Percentiles rank a stretch among this genome's conserved stretches.
Conservation (phyloP, 1,140 invertebrate genomes). For the Heliothis subflexa region DNA sequence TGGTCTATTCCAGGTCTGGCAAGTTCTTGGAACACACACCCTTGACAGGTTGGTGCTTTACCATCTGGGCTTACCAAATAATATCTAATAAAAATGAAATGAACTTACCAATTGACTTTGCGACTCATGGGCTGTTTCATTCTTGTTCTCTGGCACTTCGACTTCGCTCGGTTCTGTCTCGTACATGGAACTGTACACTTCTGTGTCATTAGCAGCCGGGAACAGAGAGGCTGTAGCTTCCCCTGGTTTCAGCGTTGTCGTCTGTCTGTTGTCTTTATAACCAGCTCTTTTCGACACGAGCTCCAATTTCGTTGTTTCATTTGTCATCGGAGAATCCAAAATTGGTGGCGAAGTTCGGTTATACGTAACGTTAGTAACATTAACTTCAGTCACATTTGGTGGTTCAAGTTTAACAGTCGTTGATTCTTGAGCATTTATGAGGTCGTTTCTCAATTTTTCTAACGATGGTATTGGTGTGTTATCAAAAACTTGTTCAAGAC, state of each 20-base stretch:
- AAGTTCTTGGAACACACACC: too few relatives aligned
- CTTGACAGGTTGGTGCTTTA: too few relatives aligned
- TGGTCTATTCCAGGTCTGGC: too few relatives aligned
- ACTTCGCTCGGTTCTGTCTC: slow-evolving; percentile 53
- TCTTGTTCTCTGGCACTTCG: slow-evolving; percentile 52
- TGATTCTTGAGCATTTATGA: slow-evolving; percentile 47
- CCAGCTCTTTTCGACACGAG: slow-evolving; percentile 73
- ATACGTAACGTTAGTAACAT: neutral
- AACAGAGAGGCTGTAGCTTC: slow-evolving; percentile 45
- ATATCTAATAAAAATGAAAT: slow-evolving; percentile 19
- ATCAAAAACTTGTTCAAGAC: slow-evolving; percentile 61
- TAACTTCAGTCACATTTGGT: neutral
- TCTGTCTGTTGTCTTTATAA: slow-evolving; percentile 60
- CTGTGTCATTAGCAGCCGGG: slow-evolving; percentile 49
- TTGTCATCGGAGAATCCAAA: neutral
- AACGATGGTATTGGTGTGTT: slow-evolving; percentile 64
- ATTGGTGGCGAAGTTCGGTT: slow-evolving; percentile 4
- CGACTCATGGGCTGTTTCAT: slow-evolving; percentile 52
- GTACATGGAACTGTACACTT: slow-evolving; percentile 50
- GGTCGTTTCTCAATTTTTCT: slow-evolving; percentile 64
- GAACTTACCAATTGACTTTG: slow-evolving; percentile 71
- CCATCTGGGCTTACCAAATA: too few relatives aligned
- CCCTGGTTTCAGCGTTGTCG: slow-evolving; percentile 11
- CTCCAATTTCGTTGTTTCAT: slow-evolving; percentile 48
- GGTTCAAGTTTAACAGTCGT: neutral